Evolutionary conservation across 2,113 vertebrate genomes (phyloP), one percentile per base, ranked within the genome.

Genomic region (Tenrec ecaudatus): DNA sequence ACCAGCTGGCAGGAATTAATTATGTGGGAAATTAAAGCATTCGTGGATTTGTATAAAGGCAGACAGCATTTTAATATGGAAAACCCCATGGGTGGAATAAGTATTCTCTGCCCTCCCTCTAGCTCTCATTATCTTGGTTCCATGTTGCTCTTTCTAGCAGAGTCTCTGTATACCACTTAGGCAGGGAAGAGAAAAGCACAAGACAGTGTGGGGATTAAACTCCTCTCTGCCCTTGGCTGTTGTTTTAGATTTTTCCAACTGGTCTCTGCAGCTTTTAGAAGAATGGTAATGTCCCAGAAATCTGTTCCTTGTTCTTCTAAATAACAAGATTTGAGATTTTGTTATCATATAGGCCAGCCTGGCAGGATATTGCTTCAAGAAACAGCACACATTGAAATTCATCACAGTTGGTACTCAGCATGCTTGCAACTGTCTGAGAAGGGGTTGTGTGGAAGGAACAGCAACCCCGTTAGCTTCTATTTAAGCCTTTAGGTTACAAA

Each of bases 1-100:
- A 93, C 96, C 97, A 96, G 95, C 96, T 97, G 95, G 96, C 90
- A 96, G 95, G 97, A 97, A 97, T 96, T 96, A 97, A 97, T 96
- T 96, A 96, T 93, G 91, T 97, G 91, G 90, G 95, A 96, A 95
- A 96, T 97, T 94, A 95, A 96, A 96, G 91, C 89, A 93, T 82
- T 97, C 96, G 91, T 96, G 94, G 90, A 96, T 96, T 94, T 97
- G 94, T 96, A 90, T 94, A 89, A 96, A 95, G 82, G 76, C 93
- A 96, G 73, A 89, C 91, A 96, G 90, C 94, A 94, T 88, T 97
- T 97, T 96, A 94, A 95, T 97, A 93, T 93, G 85, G 96, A 96
- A 97, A 97, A 94, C 79, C 92, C 19, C 38, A 95, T 95, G 96
- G 90, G 92, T 97, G 87, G 94, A 97, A 96, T 96, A 96, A 91